These are phyloP conservation scores for Gyps fulvus DNA, from an alignment of 2,113 vertebrate genomes.

Conservation along the genomic window DNA sequence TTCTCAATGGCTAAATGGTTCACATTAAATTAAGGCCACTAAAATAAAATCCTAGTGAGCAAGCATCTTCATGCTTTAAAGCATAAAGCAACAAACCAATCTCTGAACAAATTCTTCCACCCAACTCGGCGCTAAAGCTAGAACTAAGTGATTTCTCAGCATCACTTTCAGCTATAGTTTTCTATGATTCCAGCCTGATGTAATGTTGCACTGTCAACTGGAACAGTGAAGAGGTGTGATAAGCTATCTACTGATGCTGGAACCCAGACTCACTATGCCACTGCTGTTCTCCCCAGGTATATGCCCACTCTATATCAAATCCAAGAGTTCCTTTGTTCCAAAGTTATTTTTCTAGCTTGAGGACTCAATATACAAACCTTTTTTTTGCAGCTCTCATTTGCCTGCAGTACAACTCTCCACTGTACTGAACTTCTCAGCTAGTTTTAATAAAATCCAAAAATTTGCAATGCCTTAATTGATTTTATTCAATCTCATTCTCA, in stretches of 20 bases:
- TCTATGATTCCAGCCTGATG: not conserved
- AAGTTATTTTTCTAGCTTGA: not conserved
- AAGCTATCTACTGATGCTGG: not conserved
- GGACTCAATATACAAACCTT: not conserved
- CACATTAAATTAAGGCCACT: not conserved
- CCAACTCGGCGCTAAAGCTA: not conserved
- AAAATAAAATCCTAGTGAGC: not conserved
- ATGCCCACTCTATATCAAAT: not conserved
- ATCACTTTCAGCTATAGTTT: not conserved
- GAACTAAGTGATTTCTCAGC: not conserved
- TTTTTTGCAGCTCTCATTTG: not conserved
- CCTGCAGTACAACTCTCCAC: not conserved
- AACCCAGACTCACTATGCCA: not conserved
- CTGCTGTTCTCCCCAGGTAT: not conserved
- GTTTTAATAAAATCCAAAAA: not conserved
- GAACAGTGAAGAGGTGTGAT: not conserved
- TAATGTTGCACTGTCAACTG: not conserved
- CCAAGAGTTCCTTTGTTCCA: not conserved
- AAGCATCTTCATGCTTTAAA: not conserved
- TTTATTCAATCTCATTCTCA: not conserved
- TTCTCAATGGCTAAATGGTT: not conserved
- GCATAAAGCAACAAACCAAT: not conserved
- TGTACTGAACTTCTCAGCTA: not conserved
- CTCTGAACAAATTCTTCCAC: not conserved
- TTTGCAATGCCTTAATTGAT: not conserved